Base-by-base conservation (phyloP, 2,888 invertebrate genomes). In the Drosophila fulvimacula region DNA sequence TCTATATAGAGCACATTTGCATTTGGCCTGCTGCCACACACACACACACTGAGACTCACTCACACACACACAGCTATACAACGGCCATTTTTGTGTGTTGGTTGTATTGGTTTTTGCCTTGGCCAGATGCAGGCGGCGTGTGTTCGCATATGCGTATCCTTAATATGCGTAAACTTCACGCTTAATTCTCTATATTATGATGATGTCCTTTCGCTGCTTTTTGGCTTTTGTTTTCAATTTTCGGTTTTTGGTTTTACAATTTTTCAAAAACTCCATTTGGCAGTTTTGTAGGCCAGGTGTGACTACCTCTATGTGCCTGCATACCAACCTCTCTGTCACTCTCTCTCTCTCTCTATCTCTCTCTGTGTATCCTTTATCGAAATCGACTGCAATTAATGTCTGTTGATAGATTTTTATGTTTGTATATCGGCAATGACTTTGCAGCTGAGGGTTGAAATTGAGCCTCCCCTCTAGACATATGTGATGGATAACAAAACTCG, bases 161-260 rank as follows among this genome's bases (percentile, higher is more conserved):
- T 91, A 91, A 91, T 90, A 91, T 87, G 91, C 91, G 91, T 91
- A 90, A 91, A 91, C 90, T 91, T 91, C 91, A 91, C 91, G 91
- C 91, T 90, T 91, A 91, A 91, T 91, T 85, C 87, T 74, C 79
- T 82, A 82, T 79, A 85, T 81, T 85, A 89, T 85, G 90, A 81
- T 88, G 88, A 89, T 88, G 90, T 87, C 89, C 89, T 85, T 82
- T 89, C 68, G 82, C 72, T 79, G 76, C 79, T 81, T 88, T 87
- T 85, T 83, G 85, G 82, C 88, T 85, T 85, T 87, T 87, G 90
- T 52, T 52, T 52, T 27, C 32, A 17, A 11, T 86, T 83, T 67
- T 59, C 52, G 39, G 73, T 69, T 73, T 80, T 74, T 67, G 46
- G 73, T 69, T 70, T 79, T 60, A 69, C 81, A 78, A 82, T 76